Percentiles rank a stretch among this genome's conserved stretches.
Conservation (phyloP, 1,140 invertebrate species). For the Antheraea mylitta region DNA sequence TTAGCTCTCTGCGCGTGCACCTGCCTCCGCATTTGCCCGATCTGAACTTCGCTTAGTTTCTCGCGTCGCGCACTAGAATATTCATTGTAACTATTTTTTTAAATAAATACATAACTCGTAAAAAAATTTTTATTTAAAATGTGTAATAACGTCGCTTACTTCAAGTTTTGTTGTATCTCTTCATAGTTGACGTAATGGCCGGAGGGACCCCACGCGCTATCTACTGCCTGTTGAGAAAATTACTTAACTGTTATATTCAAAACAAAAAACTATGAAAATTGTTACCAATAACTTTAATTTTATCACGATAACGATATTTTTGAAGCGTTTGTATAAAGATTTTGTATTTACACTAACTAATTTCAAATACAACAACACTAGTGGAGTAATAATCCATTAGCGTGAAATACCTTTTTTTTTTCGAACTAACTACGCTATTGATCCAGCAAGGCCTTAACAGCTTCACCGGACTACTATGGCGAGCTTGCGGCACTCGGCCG, state of each 20-base stretch:
- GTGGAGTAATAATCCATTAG: too few relatives aligned
- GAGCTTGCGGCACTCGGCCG: too few relatives aligned
- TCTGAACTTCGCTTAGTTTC: slow-evolving; percentile 84
- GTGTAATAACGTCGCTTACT: slow-evolving; percentile 72
- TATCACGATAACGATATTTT: too few relatives aligned
- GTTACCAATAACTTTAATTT: too few relatives aligned
- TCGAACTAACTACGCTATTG: too few relatives aligned
- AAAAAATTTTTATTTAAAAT: neutral
- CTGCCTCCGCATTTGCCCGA: slow-evolving; percentile 86
- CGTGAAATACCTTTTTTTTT: too few relatives aligned
- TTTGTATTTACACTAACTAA: too few relatives aligned
- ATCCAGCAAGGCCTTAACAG: too few relatives aligned
- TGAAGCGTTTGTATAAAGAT: too few relatives aligned
- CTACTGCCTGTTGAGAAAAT: slow-evolving; percentile 56
- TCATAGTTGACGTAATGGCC: slow-evolving; percentile 92
- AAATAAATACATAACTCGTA: neutral
- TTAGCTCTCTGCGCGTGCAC: slow-evolving; percentile 85
- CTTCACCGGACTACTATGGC: too few relatives aligned
- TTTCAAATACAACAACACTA: too few relatives aligned
- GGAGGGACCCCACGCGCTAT: slow-evolving; percentile 79
- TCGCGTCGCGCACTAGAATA: slow-evolving; percentile 65
- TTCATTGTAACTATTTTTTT: slow-evolving; percentile 12
- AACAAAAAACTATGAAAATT: too few relatives aligned
- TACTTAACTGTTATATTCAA: neutral
- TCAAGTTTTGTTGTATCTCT: slow-evolving; percentile 89